phyloP scores from a whole-genome alignment of 1,140 invertebrate species.

The Mercenaria mercenaria region DNA sequence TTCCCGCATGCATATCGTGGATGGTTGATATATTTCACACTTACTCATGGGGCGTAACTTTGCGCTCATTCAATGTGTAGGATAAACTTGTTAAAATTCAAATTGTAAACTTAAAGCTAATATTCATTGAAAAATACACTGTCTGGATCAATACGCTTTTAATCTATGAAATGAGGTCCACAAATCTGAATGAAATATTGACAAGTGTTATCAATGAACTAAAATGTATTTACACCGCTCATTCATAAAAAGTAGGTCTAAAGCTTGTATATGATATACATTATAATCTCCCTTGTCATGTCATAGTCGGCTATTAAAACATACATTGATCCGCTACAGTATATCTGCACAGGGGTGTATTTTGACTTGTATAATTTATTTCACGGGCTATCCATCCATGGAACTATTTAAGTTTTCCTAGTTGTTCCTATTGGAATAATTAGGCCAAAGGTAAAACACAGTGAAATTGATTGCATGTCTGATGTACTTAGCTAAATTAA shows the following conservation, averaged over 20 bases:
- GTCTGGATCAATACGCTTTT: background rate
- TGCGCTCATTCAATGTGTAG: background rate
- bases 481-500: no score
- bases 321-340: no score
- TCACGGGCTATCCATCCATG: no score
- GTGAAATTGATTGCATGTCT: no score
- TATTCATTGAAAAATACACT: background rate
- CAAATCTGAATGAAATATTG: conserved; percentile 14
- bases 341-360: no score
- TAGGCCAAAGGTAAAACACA: no score
- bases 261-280: background rate
- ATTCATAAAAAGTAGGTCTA: background rate
- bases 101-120: background rate
- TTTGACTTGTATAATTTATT: no score
- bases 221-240: background rate
- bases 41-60: background rate
- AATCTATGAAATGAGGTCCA: conserved; percentile 1
- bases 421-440: no score
- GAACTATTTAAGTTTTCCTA: no score
- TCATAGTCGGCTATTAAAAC: no score
- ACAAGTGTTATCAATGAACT: conserved; percentile 5
- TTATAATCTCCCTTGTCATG: background rate
- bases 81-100: background rate
- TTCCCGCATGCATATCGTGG: no score
- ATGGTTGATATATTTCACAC: no score